phyloP scores from a whole-genome alignment of 2,797 vertebrate genomes.

The Mus spretus region DNA sequence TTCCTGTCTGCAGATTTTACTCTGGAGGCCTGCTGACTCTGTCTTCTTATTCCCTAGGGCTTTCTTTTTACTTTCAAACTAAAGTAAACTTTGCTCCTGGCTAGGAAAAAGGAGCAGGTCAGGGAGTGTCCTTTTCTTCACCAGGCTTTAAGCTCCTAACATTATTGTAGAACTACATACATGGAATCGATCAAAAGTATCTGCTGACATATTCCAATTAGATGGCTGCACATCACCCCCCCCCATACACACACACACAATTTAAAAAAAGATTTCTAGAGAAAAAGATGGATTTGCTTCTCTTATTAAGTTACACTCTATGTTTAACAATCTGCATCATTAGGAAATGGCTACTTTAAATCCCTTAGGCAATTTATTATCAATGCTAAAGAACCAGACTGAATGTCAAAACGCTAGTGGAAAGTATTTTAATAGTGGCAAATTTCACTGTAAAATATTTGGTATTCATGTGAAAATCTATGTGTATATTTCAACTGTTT shows the following conservation, averaged over 20 bases:
- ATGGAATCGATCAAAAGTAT: background rate
- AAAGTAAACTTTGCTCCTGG: conserved; percentile 29
- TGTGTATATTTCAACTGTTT: background rate
- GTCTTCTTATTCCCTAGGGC: conserved; percentile 29
- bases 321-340: conserved; percentile 61
- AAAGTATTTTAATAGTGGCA: conserved; percentile 48
- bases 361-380: conserved; percentile 41
- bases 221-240: background rate
- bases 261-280: background rate
- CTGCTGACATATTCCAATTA: conserved; percentile 2
- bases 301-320: conserved; percentile 38
- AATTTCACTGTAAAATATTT: conserved; percentile 37
- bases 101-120: conserved; percentile 35
- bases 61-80: conserved; percentile 45
- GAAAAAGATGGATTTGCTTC: background rate
- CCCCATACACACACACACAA: too few relatives aligned
- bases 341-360: conserved; percentile 61
- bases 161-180: background rate
- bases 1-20: conserved; percentile 29
- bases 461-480: background rate
- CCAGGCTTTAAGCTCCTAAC: background rate
- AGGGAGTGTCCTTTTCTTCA: conserved; percentile 28
- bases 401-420: conserved; percentile 47
- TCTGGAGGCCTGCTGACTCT: conserved; percentile 28
- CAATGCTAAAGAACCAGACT: conserved; percentile 10